Evolutionary conservation across 2,888 invertebrate genomes (phyloP), one percentile per base, ranked within the genome.

Genomic region (Formica aserva): DNA sequence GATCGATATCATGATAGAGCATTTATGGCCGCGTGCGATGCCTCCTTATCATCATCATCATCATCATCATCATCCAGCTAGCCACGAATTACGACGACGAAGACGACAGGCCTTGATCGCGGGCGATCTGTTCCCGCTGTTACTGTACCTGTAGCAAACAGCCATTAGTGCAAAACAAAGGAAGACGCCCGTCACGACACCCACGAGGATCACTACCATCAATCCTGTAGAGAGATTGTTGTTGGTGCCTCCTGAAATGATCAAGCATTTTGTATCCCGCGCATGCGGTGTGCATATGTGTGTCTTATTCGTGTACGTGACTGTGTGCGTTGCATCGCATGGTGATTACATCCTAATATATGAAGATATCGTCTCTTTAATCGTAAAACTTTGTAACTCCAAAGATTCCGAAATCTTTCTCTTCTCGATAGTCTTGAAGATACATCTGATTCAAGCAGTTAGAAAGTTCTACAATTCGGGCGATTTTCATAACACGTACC

Each of bases 101-200:
- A 71, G 72, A 72, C 89, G 89, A 92, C 91, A 92, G 91, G 90
- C 92, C 91, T 91, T 89, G 90, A 89, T 89, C 87, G 48, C 76
- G 90, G 90, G 84, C 91, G 55, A 82, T 86, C 82, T 87, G 92
- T 69, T 82, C 83, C 86, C 89, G 92, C 72, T 80, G 78, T 93
- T 93, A 95, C 95, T 95, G 95, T 97, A 98, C 98, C 98, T 98
- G 98, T 98, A 98, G 97, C 98, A 98, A 97, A 97, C 97, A 95
- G 98, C 98, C 97, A 98, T 96, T 96, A 98, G 97, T 96, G 98
- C 98, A 97, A 98, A 98, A 97, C 97, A 97, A 97, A 98, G 97
- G 98, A 98, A 98, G 97, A 98, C 98, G 95, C 97, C 97, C 95
- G 97, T 98, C 96, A 98, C 98, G 96, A 98, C 98, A 95, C 97